A percentile compares a stretch with the other conserved stretches of the same genome.
phyloP scores from a whole-genome alignment of 2,888 invertebrate species.

The Crossocerus cetratus region DNA sequence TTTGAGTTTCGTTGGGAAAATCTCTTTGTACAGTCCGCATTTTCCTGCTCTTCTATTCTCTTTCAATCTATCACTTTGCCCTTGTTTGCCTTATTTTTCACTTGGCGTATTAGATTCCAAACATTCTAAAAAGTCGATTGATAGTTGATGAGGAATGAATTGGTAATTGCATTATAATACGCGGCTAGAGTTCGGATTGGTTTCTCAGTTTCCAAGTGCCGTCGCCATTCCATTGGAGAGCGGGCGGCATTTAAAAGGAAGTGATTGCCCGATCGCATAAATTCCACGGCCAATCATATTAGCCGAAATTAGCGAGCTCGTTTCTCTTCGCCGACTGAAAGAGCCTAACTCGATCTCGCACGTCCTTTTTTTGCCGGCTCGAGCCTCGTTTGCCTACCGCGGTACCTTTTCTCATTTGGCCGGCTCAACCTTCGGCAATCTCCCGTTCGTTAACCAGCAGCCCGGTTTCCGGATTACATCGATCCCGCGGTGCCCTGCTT shows the following conservation, averaged over 20 bases:
- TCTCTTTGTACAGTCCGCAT: conserved; percentile 29
- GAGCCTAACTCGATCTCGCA: conserved; percentile 22
- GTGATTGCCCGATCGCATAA: conserved; percentile 23
- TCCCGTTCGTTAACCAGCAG: conserved; percentile 16
- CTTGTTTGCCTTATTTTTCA: conserved; percentile 1
- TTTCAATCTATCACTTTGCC: conserved; percentile 8
- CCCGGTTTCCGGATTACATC: conserved; percentile 15
- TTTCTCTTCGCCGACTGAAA: conserved; percentile 20
- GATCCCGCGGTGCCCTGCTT: conserved; percentile 20
- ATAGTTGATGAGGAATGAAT: neutral
- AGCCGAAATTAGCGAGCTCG: conserved; percentile 36
- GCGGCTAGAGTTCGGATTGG: too few relatives aligned
- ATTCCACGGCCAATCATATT: conserved; percentile 39
- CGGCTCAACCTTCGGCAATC: neutral
- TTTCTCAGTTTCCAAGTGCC: too few relatives aligned
- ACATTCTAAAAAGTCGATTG: too few relatives aligned
- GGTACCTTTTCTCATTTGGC: conserved; percentile 16
- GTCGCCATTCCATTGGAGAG: too few relatives aligned
- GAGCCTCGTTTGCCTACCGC: conserved; percentile 1
- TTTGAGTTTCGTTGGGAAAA: conserved; percentile 38
- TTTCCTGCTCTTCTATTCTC: too few relatives aligned
- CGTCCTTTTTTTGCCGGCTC: neutral
- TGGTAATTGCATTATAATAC: conserved; percentile 5
- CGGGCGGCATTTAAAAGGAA: too few relatives aligned
- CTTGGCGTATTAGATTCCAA: too few relatives aligned